Evolutionary conservation across 2,888 invertebrate species (phyloP).

Genomic region (Dione vanillae): DNA sequence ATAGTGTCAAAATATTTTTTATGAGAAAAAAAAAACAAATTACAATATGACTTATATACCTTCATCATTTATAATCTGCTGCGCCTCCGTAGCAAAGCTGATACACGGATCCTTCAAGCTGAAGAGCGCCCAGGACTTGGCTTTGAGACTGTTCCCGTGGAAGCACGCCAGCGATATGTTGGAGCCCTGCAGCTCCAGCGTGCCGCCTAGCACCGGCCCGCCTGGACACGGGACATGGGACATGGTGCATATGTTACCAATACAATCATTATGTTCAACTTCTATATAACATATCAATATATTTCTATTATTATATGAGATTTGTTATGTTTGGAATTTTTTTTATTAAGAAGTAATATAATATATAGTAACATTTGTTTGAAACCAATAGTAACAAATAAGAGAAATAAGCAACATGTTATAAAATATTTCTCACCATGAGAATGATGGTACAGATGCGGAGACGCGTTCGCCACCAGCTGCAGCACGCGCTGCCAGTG

Average conservation of each 20-base stretch:
- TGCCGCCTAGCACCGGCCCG: conserved; percentile 94
- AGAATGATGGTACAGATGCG: conserved; percentile 82
- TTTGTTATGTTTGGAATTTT: too few species aligned
- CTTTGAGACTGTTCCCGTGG: conserved; percentile 98
- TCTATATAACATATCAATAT: too few species aligned
- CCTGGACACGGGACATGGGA: conserved; percentile 39
- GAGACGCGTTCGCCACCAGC: conserved; percentile 91
- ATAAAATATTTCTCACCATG: not conserved
- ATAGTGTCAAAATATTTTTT: too few species aligned
- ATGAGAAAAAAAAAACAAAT: conserved; percentile 32
- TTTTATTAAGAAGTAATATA: too few species aligned
- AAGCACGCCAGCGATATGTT: conserved; percentile 98
- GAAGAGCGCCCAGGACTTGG: conserved; percentile 98
- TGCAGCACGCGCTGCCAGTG: conserved; percentile 97
- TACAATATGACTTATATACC: conserved; percentile 63
- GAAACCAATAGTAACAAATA: too few species aligned
- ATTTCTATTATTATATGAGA: too few species aligned
- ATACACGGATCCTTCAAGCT: conserved; percentile 96
- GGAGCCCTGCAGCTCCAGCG: conserved; percentile 93
- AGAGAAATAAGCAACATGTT: too few species aligned
- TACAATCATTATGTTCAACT: too few species aligned
- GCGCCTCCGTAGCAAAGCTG: conserved; percentile 96
- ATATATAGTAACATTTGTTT: too few species aligned
- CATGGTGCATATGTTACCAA: too few species aligned
- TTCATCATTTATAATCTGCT: conserved; percentile 89